These are phyloP conservation scores for Muntiacus muntjak DNA, from an alignment of 2,113 vertebrate genomes.

Conservation along the genomic window DNA sequence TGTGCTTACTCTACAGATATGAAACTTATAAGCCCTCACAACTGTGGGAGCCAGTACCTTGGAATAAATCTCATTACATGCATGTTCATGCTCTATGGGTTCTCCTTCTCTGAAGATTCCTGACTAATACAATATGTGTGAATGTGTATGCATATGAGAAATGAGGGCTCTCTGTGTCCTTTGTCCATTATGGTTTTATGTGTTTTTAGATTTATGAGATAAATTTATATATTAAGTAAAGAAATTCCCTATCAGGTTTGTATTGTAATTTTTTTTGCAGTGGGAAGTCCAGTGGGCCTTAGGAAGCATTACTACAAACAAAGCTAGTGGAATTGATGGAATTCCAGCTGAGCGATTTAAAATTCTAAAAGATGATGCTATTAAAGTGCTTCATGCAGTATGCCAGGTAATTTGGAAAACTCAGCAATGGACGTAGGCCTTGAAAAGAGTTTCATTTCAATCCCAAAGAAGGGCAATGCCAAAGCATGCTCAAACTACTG, in stretches of 20 bases:
- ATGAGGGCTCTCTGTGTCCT: background rate
- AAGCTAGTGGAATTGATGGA: background rate
- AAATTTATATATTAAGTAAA: background rate
- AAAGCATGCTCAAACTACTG: background rate
- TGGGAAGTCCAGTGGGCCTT: background rate
- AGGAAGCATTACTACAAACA: background rate
- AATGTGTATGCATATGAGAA: background rate
- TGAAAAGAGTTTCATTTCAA: background rate
- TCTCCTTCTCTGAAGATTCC: background rate
- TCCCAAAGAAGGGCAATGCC: background rate
- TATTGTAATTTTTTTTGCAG: background rate
- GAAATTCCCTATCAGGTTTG: background rate
- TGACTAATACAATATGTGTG: background rate
- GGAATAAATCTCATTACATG: background rate
- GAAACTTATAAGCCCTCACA: background rate
- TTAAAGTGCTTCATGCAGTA: background rate
- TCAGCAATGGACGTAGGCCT: background rate
- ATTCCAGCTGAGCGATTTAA: background rate
- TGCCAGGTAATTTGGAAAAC: background rate
- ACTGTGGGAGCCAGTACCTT: background rate
- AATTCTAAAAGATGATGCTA: background rate
- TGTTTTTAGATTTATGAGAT: background rate
- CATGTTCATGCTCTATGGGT: background rate
- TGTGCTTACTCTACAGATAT: background rate
- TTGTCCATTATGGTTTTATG: background rate